Evolutionary conservation across 92 coral and sea anemone species (phyloP).

Genomic region (Phymanthus crucifer): DNA sequence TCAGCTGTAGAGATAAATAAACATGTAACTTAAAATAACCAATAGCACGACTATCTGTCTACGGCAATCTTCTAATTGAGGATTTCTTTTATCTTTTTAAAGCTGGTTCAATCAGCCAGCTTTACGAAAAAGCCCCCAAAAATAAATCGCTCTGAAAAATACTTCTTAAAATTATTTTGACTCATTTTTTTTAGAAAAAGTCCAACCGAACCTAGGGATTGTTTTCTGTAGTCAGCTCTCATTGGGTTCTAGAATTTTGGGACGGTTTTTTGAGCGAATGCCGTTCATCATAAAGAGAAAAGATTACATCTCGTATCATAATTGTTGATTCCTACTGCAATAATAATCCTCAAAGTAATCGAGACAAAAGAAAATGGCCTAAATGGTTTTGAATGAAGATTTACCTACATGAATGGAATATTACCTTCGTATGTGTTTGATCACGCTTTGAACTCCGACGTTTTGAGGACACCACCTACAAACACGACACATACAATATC

Average conservation of each 20-base stretch:
- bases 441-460: no score
- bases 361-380: background rate
- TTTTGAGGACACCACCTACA: no score
- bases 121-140: background rate
- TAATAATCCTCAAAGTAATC: no score
- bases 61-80: background rate
- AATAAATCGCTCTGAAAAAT: background rate
- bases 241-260: background rate
- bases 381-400: background rate
- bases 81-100: background rate
- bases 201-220: background rate
- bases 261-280: background rate
- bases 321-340: no score
- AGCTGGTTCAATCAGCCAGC: background rate
- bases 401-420: no score
- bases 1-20: slow-evolving; percentile 18
- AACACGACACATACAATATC: no score
- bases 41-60: background rate
- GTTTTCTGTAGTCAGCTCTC: background rate
- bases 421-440: background rate
- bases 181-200: background rate
- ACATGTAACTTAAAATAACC: background rate
- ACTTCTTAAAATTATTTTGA: background rate
- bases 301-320: no score
- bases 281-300: no score